These are phyloP conservation scores for Porites australiensis DNA, from an alignment of 64 coral and sea anemone species.

Conservation along the genomic window DNA sequence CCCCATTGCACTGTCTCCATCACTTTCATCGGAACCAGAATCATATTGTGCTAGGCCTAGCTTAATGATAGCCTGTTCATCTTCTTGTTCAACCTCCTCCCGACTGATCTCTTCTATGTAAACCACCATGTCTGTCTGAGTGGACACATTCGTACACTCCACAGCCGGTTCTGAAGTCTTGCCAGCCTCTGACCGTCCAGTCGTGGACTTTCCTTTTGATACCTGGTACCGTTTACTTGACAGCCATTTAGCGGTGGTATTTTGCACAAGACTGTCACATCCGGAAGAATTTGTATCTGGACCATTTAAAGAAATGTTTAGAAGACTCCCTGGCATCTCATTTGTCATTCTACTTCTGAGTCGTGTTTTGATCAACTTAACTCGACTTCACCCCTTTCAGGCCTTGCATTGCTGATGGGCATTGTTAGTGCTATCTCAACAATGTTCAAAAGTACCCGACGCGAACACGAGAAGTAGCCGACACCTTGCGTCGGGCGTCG, in stretches of 20 bases:
- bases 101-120: background rate
- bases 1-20: background rate
- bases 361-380: too few species aligned
- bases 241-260: slow-evolving; percentile 1
- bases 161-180: background rate
- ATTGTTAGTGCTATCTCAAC: too few species aligned
- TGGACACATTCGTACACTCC: background rate
- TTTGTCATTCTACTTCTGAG: too few species aligned
- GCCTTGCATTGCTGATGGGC: too few species aligned
- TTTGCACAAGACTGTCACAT: slow-evolving; percentile 12
- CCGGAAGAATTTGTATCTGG: background rate
- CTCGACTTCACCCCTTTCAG: too few species aligned
- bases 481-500: too few species aligned
- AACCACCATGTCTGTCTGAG: background rate
- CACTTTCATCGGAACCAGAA: background rate
- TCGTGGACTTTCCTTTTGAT: background rate
- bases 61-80: slow-evolving; percentile 9
- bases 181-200: background rate
- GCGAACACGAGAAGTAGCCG: too few species aligned
- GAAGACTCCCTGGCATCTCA: background rate
- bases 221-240: background rate
- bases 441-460: too few species aligned
- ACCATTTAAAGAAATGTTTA: background rate
- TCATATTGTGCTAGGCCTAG: background rate
- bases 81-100: background rate